Evolutionary conservation across 2,888 invertebrate genomes (phyloP).

Genomic region (Oxycera nigricornis): DNA sequence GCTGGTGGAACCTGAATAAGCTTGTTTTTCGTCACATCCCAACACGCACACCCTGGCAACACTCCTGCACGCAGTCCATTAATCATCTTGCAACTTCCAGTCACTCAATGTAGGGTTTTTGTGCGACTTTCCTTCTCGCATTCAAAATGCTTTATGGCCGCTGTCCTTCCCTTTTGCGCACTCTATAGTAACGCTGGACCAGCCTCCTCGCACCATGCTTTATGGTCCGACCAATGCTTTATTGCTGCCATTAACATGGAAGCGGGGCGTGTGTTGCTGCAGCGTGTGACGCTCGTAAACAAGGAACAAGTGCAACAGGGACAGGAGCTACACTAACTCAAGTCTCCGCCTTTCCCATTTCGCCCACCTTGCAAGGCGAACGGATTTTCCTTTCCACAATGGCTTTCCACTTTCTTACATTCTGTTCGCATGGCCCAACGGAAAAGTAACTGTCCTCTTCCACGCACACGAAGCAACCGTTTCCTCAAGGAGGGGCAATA

Average conservation of each 20-base stretch:
- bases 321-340: conserved; percentile 48
- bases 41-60: conserved; percentile 7
- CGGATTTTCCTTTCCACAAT: background rate
- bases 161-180: conserved; percentile 47
- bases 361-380: conserved; percentile 36
- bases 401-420: conserved; percentile 4
- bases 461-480: background rate
- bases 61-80: conserved; percentile 40
- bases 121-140: conserved; percentile 38
- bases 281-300: conserved; percentile 40
- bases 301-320: conserved; percentile 44
- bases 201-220: conserved; percentile 57
- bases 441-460: background rate
- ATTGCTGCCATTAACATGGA: conserved; percentile 52
- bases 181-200: conserved; percentile 50
- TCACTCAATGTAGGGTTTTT: conserved; percentile 17
- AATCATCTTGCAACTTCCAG: conserved; percentile 41
- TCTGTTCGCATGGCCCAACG: background rate
- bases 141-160: conserved; percentile 44
- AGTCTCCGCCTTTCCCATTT: conserved; percentile 57
- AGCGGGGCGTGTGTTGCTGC: conserved; percentile 38
- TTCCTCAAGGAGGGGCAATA: background rate
- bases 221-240: conserved; percentile 62
- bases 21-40: background rate
- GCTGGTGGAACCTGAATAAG: background rate